phyloP scores from a whole-genome alignment of 2,888 invertebrate genomes.

The Odontothrips loti region DNA sequence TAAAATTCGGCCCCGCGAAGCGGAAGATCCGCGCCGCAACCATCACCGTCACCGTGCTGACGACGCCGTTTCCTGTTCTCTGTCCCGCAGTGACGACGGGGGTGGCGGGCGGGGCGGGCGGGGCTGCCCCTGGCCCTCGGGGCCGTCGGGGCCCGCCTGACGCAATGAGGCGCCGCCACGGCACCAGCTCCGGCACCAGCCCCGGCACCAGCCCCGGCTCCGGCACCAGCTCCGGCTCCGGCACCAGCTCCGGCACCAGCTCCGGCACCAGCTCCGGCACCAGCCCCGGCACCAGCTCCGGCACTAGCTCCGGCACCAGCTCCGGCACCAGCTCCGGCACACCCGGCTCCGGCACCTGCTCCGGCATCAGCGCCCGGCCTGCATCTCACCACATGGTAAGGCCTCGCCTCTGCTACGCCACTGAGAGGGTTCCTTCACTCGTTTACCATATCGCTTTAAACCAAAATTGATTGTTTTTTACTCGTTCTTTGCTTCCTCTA shows the following conservation, averaged over 20 bases:
- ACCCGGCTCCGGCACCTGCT: not conserved
- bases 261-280: not conserved
- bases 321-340: not conserved
- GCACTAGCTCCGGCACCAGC: not conserved
- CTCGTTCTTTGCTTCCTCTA: too few species aligned
- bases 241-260: not conserved
- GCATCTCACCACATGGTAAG: constrained; percentile 11
- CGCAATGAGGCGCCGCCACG: not conserved
- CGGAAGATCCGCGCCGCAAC: too few species aligned
- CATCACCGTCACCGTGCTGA: too few species aligned
- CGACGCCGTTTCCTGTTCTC: not conserved
- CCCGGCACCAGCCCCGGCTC: too few species aligned
- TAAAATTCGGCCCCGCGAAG: too few species aligned
- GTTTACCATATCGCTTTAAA: too few species aligned
- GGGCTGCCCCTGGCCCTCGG: not conserved
- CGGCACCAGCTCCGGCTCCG: too few species aligned
- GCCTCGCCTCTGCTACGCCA: not conserved
- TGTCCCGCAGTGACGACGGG: not conserved
- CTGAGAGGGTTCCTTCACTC: too few species aligned
- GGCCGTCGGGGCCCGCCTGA: not conserved
- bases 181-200: not conserved
- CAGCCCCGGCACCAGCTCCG: not conserved
- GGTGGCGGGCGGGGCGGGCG: not conserved
- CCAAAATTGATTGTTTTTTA: too few species aligned
- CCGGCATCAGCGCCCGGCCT: constrained; percentile 15